Base-by-base conservation (phyloP, 2,888 invertebrate genomes). In the Flexamia atlantica region DNA sequence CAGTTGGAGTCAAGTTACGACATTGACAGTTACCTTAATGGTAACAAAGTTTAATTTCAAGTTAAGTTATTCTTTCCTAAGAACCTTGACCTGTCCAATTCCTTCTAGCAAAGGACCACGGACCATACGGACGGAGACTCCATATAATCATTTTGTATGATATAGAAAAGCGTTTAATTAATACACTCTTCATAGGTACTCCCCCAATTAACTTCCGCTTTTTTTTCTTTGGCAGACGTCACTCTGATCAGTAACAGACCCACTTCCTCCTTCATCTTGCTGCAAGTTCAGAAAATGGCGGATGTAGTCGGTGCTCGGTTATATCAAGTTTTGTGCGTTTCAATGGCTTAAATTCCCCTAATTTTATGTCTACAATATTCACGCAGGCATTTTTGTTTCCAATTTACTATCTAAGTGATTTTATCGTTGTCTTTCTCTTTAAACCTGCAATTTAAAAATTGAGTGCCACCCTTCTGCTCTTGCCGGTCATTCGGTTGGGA, bases 401-500 rank as follows among this genome's bases (percentile, higher is more conserved):
- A 10, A 9, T 64, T 64, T 28, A 17, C 17, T 28, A 20, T 9
- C 25, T 3, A 40, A 70, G 70, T 70, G 70, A 28, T 40, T 40
- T 70, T 9, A 20, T 20, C 36, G 2, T 4, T 23, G 2, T 20
- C n/a, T 70, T 30, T 12, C 64, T 17, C 30, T 30, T 28, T 20
- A 64, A 64, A 7, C 64, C 14, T 20, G 28, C 28, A 28, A 17
- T 14, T 64, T 64, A 4, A 23, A 20, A 1, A 17, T 70, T 23
- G 36, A 14, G 36, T 36, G 36, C 40, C 20, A 70, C 40, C 70
- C 70, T 70, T 70, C 70, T 70, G 36, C 70, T 70, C 40, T 36
- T 40, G 70, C 70, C 70, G 70, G 70, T 70, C 70, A 40, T 70
- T 36, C 70, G 36, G n/a, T 70, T 70, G 70, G 70, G 70, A 40